A percentile compares a stretch with the other conserved stretches of the same genome.
phyloP scores from a whole-genome alignment of 2,113 vertebrate species.

The Hemiscyllium ocellatum region DNA sequence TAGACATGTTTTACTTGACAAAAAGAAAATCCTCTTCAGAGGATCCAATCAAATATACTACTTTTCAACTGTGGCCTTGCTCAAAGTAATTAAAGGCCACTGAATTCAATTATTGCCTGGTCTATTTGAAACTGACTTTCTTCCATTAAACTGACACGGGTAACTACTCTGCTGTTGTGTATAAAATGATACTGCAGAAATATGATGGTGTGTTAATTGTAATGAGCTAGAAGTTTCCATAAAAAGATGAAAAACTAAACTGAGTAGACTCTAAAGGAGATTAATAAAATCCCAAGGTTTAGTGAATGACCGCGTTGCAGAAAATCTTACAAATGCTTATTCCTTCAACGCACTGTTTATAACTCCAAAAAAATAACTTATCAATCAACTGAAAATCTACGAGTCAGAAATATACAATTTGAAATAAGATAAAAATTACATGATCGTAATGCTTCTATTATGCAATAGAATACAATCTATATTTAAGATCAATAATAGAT shows the following conservation, averaged over 20 bases:
- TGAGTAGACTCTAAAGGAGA: neutral
- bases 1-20: neutral
- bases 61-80: constrained; percentile 6
- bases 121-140: neutral
- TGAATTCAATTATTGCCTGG: neutral
- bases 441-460: neutral
- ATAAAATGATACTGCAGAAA: neutral
- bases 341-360: neutral
- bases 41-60: neutral
- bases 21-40: neutral
- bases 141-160: neutral
- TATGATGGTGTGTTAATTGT: neutral
- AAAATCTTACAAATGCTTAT: neutral
- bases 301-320: neutral
- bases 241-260: neutral
- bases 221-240: too few relatives aligned
- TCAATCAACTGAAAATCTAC: neutral
- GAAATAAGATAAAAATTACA: neutral
- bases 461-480: neutral
- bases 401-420: neutral
- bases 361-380: neutral
- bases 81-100: neutral
- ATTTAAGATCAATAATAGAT: neutral
- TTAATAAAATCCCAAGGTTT: neutral
- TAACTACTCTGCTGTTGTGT: neutral